A percentile compares a stretch with the other conserved stretches of the same genome.
phyloP scores from a whole-genome alignment of 2,797 vertebrate species.

The Alcedo quadribrachys region DNA sequence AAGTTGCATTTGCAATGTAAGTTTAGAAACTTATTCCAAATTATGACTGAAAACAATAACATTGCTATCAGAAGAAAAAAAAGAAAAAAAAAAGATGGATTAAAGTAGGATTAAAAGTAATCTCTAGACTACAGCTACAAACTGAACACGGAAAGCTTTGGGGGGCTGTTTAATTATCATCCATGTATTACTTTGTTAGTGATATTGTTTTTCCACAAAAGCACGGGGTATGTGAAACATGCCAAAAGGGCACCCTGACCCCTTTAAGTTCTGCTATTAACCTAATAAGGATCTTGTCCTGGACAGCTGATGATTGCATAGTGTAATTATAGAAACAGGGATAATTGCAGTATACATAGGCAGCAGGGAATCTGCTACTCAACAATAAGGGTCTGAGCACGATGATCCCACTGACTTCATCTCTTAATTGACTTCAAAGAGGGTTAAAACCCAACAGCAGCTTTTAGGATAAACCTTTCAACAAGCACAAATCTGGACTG shows the following conservation, averaged over 20 bases:
- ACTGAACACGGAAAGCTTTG: constrained; percentile 16
- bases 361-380: neutral
- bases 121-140: neutral
- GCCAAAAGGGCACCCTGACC: constrained; percentile 77
- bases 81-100: neutral
- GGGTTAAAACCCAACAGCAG: neutral
- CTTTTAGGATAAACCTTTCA: constrained; percentile 12
- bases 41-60: neutral
- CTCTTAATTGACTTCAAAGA: neutral
- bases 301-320: constrained; percentile 65
- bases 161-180: constrained; percentile 54
- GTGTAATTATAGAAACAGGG: constrained; percentile 73
- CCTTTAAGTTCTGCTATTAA: constrained; percentile 73
- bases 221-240: constrained; percentile 28
- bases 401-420: neutral
- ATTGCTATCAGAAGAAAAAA: neutral
- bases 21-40: neutral
- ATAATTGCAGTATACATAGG: constrained; percentile 32
- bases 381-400: neutral
- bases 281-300: constrained; percentile 77
- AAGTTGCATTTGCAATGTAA: neutral
- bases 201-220: constrained; percentile 73
- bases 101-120: constrained; percentile 15
- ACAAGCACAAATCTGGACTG: constrained; percentile 13
- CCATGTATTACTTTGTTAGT: constrained; percentile 48